Base-by-base conservation (phyloP, 2,113 vertebrate species). In the Cyanistes caeruleus region DNA sequence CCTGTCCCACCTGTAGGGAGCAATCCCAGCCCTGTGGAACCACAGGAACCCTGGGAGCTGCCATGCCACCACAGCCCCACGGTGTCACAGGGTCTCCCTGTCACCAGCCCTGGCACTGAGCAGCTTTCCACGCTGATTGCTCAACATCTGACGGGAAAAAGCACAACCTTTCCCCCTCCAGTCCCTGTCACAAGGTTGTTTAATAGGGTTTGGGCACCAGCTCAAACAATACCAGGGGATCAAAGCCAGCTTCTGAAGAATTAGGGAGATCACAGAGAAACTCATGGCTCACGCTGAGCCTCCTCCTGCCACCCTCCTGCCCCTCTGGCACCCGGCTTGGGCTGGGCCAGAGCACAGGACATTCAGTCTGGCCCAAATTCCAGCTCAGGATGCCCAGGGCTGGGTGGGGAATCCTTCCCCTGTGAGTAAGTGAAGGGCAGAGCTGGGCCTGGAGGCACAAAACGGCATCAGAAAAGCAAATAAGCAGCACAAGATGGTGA, bases 251-350 rank as follows among this genome's bases (percentile, higher is more conserved):
- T 96, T 90, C 49, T 91, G 85, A 81, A 95, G 94, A 91, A 73
- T 95, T 93, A 92, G 87, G 64, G 84, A 93, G 94, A 91, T 97
- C 95, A 94, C 79, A 65, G 35, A 82, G 78, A 48, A 91, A 55
- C 5, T 9, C 73, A 12, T 7, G 59, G 85, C 80, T 92, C 74
- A 14, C 39, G 39, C 39, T 39, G 24, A 91, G 8, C 20, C 64
- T 86, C 52, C 69, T 74, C 27, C 59, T 70, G 51, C 11, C 4
- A 9, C 77, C 82, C 11, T 9, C 56, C 84, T 44, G 11, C 37
- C 63, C 78, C 41, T 65, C 52, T 67, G 11, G 48, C 55, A 30
- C 15, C 73, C 7, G 2, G 10, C 1, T 22, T 51, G 15, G 70
- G 46, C 58, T 58, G 35, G 74, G 27, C 14, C 43, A 24, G 27